Conservation (phyloP, 2,888 invertebrate genomes). For the Plagiodera versicolora region DNA sequence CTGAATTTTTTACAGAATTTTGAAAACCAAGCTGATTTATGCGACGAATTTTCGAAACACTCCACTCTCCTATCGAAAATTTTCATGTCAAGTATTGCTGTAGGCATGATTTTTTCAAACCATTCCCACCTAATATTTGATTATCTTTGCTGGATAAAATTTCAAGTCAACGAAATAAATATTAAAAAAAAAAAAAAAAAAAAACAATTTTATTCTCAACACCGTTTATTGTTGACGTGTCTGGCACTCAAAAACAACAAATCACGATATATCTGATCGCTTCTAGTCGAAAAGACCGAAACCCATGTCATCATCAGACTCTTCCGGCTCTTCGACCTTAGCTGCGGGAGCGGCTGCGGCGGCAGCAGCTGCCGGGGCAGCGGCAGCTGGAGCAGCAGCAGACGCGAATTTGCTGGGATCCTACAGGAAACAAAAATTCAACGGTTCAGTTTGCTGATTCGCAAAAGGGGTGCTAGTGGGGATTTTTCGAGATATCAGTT, state of each 20-base stretch:
- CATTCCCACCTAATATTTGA: too few relatives aligned
- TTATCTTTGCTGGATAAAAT: too few relatives aligned
- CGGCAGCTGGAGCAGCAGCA: slow-evolving; percentile 56
- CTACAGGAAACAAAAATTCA: slow-evolving; percentile 45
- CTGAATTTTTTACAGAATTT: too few relatives aligned
- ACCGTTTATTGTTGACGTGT: slow-evolving; percentile 42
- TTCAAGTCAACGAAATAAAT: neutral
- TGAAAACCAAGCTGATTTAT: too few relatives aligned
- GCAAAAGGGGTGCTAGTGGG: too few relatives aligned
- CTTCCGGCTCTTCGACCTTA: slow-evolving; percentile 81
- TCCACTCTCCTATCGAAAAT: too few relatives aligned
- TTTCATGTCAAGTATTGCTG: too few relatives aligned
- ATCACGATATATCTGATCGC: neutral
- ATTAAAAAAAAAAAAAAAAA: slow-evolving; percentile 6
- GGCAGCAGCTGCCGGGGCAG: slow-evolving; percentile 65
- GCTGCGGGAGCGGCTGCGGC: slow-evolving; percentile 72
- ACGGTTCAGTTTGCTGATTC: neutral
- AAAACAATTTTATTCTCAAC: slow-evolving; percentile 9
- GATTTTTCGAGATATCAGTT: slow-evolving; percentile 35
- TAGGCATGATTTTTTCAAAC: too few relatives aligned
- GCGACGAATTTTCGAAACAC: too few relatives aligned
- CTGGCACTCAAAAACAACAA: slow-evolving; percentile 42
- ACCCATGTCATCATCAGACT: slow-evolving; percentile 97
- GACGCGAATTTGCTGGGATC: slow-evolving; percentile 93
- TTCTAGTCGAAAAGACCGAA: slow-evolving; percentile 88